Conservation (phyloP, 2,797 vertebrate genomes). For the Enteromius viviparus region DNA sequence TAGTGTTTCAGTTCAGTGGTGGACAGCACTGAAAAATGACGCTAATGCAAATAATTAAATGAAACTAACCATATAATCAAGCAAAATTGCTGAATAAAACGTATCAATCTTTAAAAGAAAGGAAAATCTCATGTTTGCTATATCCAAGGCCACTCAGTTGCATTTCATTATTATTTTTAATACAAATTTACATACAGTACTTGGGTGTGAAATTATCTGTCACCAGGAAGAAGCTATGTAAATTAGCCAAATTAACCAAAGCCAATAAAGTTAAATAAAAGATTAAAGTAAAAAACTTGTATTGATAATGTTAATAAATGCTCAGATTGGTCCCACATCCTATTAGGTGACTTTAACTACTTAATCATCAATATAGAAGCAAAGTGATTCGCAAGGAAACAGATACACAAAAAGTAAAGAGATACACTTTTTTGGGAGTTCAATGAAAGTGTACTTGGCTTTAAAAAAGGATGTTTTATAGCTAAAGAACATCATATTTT, state of each 20-base stretch:
- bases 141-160: neutral
- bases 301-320: neutral
- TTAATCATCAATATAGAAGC: no score
- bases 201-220: neutral
- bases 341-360: no score
- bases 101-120: neutral
- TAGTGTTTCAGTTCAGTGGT: neutral
- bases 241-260: neutral
- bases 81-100: neutral
- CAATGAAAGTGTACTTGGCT: neutral
- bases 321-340: neutral
- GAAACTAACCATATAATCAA: slow-evolving; percentile 2
- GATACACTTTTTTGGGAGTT: neutral
- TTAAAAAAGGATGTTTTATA: neutral
- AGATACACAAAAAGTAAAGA: no score
- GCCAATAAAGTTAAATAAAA: neutral
- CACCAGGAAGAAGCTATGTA: neutral
- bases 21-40: neutral
- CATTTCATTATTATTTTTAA: neutral
- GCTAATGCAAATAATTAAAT: slow-evolving; percentile 6
- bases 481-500: neutral
- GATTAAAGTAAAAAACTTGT: neutral
- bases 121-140: neutral
- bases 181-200: neutral
- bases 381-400: neutral